These are phyloP conservation scores for Hippocampus barbouri DNA, from an alignment of 2,113 vertebrate genomes.

Conservation along the genomic window DNA sequence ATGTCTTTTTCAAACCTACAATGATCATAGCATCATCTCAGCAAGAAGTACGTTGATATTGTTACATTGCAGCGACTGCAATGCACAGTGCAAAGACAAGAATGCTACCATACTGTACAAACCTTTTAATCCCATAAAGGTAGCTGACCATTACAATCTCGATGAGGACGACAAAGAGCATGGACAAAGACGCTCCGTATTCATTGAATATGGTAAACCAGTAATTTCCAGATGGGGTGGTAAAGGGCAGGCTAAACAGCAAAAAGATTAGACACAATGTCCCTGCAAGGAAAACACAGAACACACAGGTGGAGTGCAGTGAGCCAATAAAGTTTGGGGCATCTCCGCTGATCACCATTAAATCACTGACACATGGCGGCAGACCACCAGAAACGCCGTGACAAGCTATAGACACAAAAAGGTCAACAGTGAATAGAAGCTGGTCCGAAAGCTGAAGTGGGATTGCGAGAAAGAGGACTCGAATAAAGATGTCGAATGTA, in stretches of 20 bases:
- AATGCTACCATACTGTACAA: constrained; percentile 15
- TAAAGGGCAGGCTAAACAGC: constrained; percentile 82
- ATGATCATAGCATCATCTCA: background rate
- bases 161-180: constrained; percentile 86
- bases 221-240: constrained; percentile 84
- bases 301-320: background rate
- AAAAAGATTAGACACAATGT: constrained; percentile 79
- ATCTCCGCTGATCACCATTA: too few species aligned
- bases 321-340: too few species aligned
- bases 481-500: too few species aligned
- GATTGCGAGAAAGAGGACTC: too few species aligned
- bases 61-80: background rate
- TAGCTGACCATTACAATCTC: constrained; percentile 85
- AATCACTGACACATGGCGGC: too few species aligned
- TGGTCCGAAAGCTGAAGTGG: too few species aligned
- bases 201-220: constrained; percentile 96
- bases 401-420: too few species aligned
- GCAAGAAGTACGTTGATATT: background rate
- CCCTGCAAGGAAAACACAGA: constrained; percentile 58
- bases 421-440: too few species aligned
- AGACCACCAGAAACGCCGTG: too few species aligned
- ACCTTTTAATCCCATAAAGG: constrained; percentile 87
- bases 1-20: constrained; percentile 87
- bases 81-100: background rate
- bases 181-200: constrained; percentile 81